These are phyloP conservation scores for Ischnura elegans DNA, from an alignment of 2,888 invertebrate genomes.

Conservation along the genomic window DNA sequence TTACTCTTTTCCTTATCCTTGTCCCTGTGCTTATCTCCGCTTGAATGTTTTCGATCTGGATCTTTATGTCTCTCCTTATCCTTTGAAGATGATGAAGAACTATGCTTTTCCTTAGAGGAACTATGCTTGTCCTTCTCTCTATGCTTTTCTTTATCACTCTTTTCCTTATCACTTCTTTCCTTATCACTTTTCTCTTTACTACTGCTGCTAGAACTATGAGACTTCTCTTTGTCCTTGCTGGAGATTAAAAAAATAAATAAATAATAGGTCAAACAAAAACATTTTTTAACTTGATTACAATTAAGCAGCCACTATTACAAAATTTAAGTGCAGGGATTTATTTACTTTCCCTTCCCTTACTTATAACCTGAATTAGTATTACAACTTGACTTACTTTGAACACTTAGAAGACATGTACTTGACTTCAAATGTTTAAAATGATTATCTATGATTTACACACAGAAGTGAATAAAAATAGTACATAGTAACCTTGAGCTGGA, in stretches of 20 bases:
- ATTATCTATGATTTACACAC: too few species aligned
- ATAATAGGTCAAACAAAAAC: slow-evolving; percentile 32
- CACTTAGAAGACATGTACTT: too few species aligned
- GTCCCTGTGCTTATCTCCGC: slow-evolving; percentile 75
- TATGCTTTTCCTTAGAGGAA: slow-evolving; percentile 74
- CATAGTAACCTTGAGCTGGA: slow-evolving; percentile 71
- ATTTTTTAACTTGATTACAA: not conserved
- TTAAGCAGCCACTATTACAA: too few species aligned
- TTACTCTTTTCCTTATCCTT: slow-evolving; percentile 74
- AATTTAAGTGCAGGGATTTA: too few species aligned
- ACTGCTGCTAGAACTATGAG: too few species aligned
- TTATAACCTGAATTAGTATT: too few species aligned
- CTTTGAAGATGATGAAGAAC: slow-evolving; percentile 76
- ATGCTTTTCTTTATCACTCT: slow-evolving; percentile 77
- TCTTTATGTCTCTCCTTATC: slow-evolving; percentile 78
- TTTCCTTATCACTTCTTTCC: slow-evolving; percentile 73
- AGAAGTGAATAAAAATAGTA: too few species aligned
- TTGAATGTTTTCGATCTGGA: slow-evolving; percentile 76
- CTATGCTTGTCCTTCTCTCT: slow-evolving; percentile 78
- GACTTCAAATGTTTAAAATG: too few species aligned
- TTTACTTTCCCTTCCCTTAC: too few species aligned
- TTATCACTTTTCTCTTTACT: slow-evolving; percentile 73
- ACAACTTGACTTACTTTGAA: too few species aligned
- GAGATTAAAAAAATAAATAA: slow-evolving; percentile 36
- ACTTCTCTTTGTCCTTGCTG: slow-evolving; percentile 74